These are phyloP conservation scores for Stegodyphus dumicola DNA, from an alignment of 1,140 invertebrate genomes.

Conservation along the genomic window DNA sequence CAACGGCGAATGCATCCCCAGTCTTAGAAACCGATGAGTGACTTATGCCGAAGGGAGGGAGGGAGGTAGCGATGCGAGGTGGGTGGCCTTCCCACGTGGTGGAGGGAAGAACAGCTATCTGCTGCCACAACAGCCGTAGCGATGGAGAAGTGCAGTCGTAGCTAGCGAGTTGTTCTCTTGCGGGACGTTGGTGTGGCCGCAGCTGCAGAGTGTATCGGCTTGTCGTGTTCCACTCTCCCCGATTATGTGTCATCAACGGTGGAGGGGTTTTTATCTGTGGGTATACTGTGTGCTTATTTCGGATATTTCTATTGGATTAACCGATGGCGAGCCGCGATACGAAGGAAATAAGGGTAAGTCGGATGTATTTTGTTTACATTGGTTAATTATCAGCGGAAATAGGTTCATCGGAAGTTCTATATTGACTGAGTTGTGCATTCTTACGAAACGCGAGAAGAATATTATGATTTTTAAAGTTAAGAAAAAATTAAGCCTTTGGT, in stretches of 20 bases:
- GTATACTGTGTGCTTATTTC: background rate
- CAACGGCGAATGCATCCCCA: constrained; percentile 5
- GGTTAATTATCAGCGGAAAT: too few species aligned
- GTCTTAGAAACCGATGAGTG: constrained; percentile 27
- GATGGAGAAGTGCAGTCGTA: background rate
- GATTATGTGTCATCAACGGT: background rate
- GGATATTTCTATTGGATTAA: background rate
- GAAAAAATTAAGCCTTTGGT: too few species aligned
- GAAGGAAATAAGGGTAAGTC: background rate
- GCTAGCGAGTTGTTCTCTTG: background rate
- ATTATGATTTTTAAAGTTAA: too few species aligned
- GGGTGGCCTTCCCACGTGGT: constrained; percentile 9
- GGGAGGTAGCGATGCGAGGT: constrained; percentile 3
- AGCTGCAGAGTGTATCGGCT: background rate
- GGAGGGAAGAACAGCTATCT: constrained; percentile 1
- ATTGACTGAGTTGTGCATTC: too few species aligned
- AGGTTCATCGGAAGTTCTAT: too few species aligned
- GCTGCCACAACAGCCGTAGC: constrained; percentile 4
- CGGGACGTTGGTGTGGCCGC: background rate
- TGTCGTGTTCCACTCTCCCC: background rate
- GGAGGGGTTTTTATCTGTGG: background rate
- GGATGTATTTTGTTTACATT: too few species aligned
- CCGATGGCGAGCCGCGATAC: background rate
- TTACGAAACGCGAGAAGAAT: too few species aligned
- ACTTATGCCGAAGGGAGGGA: constrained; percentile 2